These are phyloP conservation scores for Peromyscus maniculatus DNA, from an alignment of 2,113 vertebrate species.

Conservation along the genomic window DNA sequence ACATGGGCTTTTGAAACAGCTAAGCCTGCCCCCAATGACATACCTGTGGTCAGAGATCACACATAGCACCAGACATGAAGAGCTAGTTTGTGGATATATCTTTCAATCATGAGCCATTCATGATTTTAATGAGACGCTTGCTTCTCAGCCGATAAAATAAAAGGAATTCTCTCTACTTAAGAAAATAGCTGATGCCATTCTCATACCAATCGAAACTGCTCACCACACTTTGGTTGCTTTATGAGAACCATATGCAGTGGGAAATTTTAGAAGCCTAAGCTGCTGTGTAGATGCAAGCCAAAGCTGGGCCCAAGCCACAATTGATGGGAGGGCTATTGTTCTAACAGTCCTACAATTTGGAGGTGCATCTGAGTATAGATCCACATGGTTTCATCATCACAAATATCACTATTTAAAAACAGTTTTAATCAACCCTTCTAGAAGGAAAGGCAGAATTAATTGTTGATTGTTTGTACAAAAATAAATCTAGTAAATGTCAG, in stretches of 20 bases:
- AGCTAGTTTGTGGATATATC: not conserved
- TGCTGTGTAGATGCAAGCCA: not conserved
- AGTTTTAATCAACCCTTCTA: not conserved
- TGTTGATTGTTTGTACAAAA: not conserved
- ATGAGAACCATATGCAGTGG: not conserved
- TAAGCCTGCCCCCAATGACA: not conserved
- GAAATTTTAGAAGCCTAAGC: not conserved
- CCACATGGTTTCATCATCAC: not conserved
- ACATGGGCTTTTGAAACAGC: not conserved
- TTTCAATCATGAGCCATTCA: not conserved
- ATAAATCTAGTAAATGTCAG: not conserved
- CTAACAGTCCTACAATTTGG: not conserved
- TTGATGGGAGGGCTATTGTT: no score
- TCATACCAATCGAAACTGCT: not conserved
- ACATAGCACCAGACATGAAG: no score
- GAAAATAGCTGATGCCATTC: not conserved
- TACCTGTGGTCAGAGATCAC: not conserved
- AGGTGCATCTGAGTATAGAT: not conserved
- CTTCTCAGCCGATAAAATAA: not conserved
- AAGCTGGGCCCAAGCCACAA: not conserved
- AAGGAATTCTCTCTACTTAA: not conserved
- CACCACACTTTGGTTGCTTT: not conserved
- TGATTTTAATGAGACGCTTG: not conserved
- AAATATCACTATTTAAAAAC: not conserved
- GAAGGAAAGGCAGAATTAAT: not conserved